Evolutionary conservation across 2,888 invertebrate species (phyloP).

Genomic region (Magallana nippona): DNA sequence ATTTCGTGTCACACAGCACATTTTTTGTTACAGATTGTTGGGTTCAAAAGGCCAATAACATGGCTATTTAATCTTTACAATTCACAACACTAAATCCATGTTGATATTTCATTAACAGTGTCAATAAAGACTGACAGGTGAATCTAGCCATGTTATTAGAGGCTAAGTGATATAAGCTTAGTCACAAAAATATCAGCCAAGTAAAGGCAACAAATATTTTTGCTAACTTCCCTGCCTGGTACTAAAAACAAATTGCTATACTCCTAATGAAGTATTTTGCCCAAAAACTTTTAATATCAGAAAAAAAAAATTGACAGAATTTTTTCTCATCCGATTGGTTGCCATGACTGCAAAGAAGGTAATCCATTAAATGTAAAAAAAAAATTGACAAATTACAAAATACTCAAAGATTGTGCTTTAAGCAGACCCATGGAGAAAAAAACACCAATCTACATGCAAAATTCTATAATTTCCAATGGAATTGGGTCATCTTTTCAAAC

Average conservation of each 20-base stretch:
- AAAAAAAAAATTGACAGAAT: too few species aligned
- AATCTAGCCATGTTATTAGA: background rate
- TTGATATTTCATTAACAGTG: slow-evolving; percentile 27
- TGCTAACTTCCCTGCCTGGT: too few species aligned
- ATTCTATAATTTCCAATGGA: background rate
- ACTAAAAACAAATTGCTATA: too few species aligned
- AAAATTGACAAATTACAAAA: background rate
- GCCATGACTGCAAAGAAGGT: too few species aligned
- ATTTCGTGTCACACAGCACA: background rate
- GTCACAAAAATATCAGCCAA: slow-evolving; percentile 2
- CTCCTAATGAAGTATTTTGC: too few species aligned
- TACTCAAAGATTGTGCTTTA: background rate
- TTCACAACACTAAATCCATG: background rate
- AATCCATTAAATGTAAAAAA: background rate
- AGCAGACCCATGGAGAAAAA: background rate
- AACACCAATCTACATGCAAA: slow-evolving; percentile 16
- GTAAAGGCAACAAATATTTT: background rate
- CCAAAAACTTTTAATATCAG: too few species aligned
- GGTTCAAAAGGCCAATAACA: slow-evolving; percentile 3
- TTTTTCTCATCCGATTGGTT: too few species aligned
- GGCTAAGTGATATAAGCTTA: background rate
- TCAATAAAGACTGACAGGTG: background rate
- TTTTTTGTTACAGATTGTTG: slow-evolving; percentile 5
- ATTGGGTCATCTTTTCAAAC: background rate
- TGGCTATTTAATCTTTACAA: slow-evolving; percentile 7